A percentile compares a stretch with the other conserved stretches of the same genome.
Evolutionary conservation across 2,113 vertebrate genomes (phyloP).

Genomic region (Oryzias celebensis): DNA sequence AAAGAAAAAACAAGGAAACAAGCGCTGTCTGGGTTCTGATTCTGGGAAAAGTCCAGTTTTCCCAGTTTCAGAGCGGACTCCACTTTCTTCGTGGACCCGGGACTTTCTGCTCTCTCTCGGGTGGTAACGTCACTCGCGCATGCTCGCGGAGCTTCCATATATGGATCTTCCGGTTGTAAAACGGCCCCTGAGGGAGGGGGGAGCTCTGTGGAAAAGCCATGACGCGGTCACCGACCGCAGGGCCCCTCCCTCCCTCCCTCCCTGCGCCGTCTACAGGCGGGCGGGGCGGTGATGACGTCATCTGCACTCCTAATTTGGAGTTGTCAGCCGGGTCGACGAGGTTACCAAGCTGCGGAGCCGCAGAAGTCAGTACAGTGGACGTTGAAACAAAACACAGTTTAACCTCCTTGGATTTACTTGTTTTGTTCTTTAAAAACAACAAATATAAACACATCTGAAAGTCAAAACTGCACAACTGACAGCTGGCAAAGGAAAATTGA

Average conservation of each 20-base stretch:
- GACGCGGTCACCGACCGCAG: constrained; percentile 62
- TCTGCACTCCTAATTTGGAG: constrained; percentile 70
- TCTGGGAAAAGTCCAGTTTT: constrained; percentile 37
- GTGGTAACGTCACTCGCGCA: constrained; percentile 6
- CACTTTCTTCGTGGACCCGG: not conserved
- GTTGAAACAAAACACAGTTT: constrained; percentile 4
- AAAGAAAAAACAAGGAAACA: not conserved
- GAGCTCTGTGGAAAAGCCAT: constrained; percentile 72
- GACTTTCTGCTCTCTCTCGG: constrained; percentile 26
- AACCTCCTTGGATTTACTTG: too few species aligned
- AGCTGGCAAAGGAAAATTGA: too few species aligned
- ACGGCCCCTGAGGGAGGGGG: constrained; percentile 32
- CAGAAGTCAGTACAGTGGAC: constrained; percentile 52
- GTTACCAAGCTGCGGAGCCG: constrained; percentile 51
- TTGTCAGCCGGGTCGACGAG: constrained; percentile 57
- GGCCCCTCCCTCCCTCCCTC: not conserved
- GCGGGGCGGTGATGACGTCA: constrained; percentile 55
- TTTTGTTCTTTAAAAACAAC: too few species aligned
- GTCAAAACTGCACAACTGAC: too few species aligned
- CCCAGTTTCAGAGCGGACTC: not conserved
- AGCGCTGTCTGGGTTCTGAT: constrained; percentile 41
- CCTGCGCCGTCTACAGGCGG: not conserved
- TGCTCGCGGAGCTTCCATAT: constrained; percentile 56
- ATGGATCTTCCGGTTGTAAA: constrained; percentile 72
- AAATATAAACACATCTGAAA: too few species aligned